Evolutionary conservation across 92 coral and sea anemone genomes (phyloP).

Genomic region (Metridium senile): DNA sequence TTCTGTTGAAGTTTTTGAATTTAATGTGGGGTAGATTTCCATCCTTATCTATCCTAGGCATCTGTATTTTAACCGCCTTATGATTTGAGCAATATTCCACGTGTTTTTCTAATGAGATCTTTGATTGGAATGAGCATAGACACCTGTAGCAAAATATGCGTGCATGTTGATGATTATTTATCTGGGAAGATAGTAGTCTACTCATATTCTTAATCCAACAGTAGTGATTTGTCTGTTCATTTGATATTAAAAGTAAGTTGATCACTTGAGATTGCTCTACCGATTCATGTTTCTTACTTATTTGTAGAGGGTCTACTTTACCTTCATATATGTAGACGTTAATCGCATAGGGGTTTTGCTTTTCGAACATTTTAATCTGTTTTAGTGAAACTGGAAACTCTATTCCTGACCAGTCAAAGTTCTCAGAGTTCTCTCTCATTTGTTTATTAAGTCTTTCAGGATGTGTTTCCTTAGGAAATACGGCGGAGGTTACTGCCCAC

Average conservation of each 20-base stretch:
- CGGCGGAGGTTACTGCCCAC: constrained; percentile 61
- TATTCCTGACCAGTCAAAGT: constrained; percentile 28
- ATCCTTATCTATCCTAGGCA: constrained; percentile 32
- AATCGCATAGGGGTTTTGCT: constrained; percentile 21
- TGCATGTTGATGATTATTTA: constrained; percentile 10
- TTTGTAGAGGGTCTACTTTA: constrained; percentile 30
- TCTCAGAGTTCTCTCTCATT: constrained; percentile 43
- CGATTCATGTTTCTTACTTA: constrained; percentile 20
- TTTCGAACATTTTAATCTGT: constrained; percentile 42
- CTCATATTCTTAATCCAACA: constrained; percentile 42
- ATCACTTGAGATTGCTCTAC: neutral
- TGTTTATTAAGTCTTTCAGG: constrained; percentile 36
- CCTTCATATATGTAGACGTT: constrained; percentile 45
- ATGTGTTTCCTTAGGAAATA: constrained; percentile 30
- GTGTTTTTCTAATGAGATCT: constrained; percentile 29
- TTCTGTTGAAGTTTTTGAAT: constrained; percentile 37
- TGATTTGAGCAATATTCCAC: constrained; percentile 10
- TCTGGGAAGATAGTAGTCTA: constrained; percentile 26
- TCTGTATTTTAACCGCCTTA: constrained; percentile 19
- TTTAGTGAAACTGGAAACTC: constrained; percentile 38
- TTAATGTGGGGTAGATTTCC: neutral
- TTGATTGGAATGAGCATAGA: constrained; percentile 25
- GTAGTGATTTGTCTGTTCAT: constrained; percentile 43
- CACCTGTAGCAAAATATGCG: constrained; percentile 26
- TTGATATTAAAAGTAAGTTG: constrained; percentile 30